These are phyloP conservation scores for Hirtodrosophila alboralis DNA, from an alignment of 2,888 invertebrate genomes.

Conservation along the genomic window DNA sequence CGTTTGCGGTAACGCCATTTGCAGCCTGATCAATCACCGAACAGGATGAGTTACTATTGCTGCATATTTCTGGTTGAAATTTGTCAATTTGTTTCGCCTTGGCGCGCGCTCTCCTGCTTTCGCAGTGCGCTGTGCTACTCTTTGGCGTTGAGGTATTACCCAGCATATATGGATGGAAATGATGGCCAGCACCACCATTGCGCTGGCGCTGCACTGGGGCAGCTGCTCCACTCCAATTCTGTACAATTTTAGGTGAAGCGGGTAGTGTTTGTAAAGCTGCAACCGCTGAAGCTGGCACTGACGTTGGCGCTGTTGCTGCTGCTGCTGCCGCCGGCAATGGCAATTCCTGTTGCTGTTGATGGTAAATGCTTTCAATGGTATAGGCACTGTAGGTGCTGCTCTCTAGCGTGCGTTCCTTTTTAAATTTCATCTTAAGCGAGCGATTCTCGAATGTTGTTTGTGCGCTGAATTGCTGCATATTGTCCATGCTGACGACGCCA, in stretches of 20 bases:
- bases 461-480: conserved; percentile 81
- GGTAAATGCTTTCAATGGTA: conserved; percentile 80
- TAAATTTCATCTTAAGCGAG: conserved; percentile 84
- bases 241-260: conserved; percentile 22
- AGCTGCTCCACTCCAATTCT: conserved; percentile 24
- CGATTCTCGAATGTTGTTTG: conserved; percentile 81
- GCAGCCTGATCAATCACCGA: conserved; percentile 66
- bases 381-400: conserved; percentile 82
- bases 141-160: conserved; percentile 83
- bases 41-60: conserved; percentile 82
- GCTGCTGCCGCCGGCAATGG: conserved; percentile 19
- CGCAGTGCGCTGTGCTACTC: conserved; percentile 53
- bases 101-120: conserved; percentile 58
- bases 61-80: conserved; percentile 64
- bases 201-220: conserved; percentile 53
- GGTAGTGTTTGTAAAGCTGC: conserved; percentile 28
- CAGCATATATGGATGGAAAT: conserved; percentile 81
- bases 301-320: too few species aligned
- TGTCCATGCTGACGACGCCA: conserved; percentile 27
- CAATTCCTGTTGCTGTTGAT: conserved; percentile 63
- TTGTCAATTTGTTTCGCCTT: conserved; percentile 73
- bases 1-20: conserved; percentile 30
- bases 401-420: conserved; percentile 78
- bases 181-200: conserved; percentile 81
- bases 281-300: conserved; percentile 21